phyloP scores from a whole-genome alignment of 2,888 invertebrate species.

The Gnatocerus cornutus region DNA sequence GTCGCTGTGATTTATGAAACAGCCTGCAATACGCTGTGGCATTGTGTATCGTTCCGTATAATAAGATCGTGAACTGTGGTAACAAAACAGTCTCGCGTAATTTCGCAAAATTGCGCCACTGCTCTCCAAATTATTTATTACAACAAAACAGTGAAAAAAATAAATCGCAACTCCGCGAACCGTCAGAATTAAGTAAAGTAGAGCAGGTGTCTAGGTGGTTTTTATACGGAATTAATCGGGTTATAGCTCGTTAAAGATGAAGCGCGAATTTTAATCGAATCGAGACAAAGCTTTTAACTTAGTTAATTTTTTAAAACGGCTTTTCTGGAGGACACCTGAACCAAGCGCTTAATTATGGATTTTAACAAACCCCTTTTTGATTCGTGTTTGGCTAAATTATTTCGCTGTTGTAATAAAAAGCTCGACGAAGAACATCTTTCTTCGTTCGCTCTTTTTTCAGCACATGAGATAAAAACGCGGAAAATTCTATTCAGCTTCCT shows the following conservation, averaged over 20 bases:
- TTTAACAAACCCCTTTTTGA: slow-evolving; percentile 28
- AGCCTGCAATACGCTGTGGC: slow-evolving; percentile 61
- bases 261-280: slow-evolving; percentile 41
- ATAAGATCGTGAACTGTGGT: slow-evolving; percentile 40
- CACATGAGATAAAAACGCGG: slow-evolving; percentile 25
- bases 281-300: slow-evolving; percentile 39
- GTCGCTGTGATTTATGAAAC: slow-evolving; percentile 67
- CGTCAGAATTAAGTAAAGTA: slow-evolving; percentile 15
- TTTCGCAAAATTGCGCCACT: slow-evolving; percentile 20
- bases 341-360: slow-evolving; percentile 33
- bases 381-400: slow-evolving; percentile 19
- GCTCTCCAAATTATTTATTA: slow-evolving; percentile 38
- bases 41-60: slow-evolving; percentile 57
- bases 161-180: slow-evolving; percentile 13
- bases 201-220: slow-evolving; percentile 25
- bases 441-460: slow-evolving; percentile 15
- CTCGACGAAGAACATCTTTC: neutral
- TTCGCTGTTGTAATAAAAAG: slow-evolving; percentile 10
- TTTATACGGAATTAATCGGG: slow-evolving; percentile 28
- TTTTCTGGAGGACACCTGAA: slow-evolving; percentile 36
- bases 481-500: slow-evolving; percentile 30
- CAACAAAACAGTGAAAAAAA: slow-evolving; percentile 8
- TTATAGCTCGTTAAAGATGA: slow-evolving; percentile 36
- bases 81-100: slow-evolving; percentile 20
- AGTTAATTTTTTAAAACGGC: slow-evolving; percentile 38